These are phyloP conservation scores for Anthrax anthrax DNA, from an alignment of 2,888 invertebrate genomes.

Conservation along the genomic window DNA sequence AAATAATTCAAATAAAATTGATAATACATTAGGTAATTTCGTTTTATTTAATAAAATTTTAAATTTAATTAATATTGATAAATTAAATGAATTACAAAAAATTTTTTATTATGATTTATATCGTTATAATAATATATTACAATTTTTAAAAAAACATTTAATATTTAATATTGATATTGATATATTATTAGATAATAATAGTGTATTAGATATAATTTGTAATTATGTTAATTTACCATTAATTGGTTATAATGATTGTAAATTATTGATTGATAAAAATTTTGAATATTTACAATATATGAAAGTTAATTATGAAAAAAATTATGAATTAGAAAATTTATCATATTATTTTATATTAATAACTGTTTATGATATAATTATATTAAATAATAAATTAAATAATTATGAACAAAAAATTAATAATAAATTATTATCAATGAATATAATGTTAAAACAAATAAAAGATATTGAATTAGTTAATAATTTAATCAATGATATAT, in stretches of 20 bases:
- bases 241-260: slow-evolving; percentile 20
- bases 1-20: neutral
- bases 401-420: slow-evolving; percentile 12
- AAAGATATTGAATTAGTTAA: slow-evolving; percentile 22
- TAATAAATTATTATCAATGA: slow-evolving; percentile 19
- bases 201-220: slow-evolving; percentile 6
- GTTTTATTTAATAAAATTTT: neutral
- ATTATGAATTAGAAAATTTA: slow-evolving; percentile 23
- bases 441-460: slow-evolving; percentile 23
- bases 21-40: neutral
- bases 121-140: slow-evolving; percentile 1
- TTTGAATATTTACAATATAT: slow-evolving; percentile 9
- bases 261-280: slow-evolving; percentile 19
- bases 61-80: neutral
- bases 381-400: slow-evolving; percentile 14
- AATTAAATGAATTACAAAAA: neutral
- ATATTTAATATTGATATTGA: neutral
- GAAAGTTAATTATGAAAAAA: slow-evolving; percentile 5
- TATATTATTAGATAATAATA: neutral
- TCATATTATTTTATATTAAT: slow-evolving; percentile 24
- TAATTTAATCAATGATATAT: slow-evolving; percentile 25
- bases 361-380: slow-evolving; percentile 22
- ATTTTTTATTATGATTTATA: slow-evolving; percentile 4
- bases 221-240: slow-evolving; percentile 11
- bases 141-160: slow-evolving; percentile 3